Conservation (phyloP, 2,888 invertebrate genomes). For the Zhuqinia jingwanae region DNA sequence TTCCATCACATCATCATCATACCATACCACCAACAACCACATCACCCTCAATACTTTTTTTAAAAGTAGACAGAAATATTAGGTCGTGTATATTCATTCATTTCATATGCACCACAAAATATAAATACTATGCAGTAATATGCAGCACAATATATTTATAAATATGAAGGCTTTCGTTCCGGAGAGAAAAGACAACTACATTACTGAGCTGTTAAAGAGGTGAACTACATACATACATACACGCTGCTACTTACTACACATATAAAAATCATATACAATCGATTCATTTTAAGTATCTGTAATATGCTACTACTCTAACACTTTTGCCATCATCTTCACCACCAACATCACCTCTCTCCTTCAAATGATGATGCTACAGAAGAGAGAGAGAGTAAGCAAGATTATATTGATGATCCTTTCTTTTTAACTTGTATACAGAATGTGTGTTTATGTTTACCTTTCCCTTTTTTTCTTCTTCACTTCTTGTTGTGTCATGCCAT, state of each 20-base stretch:
- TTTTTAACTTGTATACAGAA: constrained; percentile 12
- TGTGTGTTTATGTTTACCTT: constrained; percentile 45
- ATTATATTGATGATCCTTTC: constrained; percentile 23
- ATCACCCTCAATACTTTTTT: neutral
- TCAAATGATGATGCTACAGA: constrained; percentile 9
- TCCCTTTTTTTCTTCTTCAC: constrained; percentile 11
- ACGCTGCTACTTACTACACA: too few species aligned
- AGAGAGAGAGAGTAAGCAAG: neutral
- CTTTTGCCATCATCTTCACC: constrained; percentile 27
- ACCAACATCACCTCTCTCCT: too few species aligned
- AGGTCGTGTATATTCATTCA: neutral
- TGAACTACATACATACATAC: too few species aligned
- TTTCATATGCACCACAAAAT: neutral
- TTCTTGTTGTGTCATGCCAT: neutral
- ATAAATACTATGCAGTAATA: too few species aligned
- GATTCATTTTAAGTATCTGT: too few species aligned
- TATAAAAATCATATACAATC: too few species aligned
- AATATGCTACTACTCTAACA: neutral
- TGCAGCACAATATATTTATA: neutral
- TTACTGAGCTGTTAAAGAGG: too few species aligned
- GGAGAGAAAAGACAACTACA: neutral
- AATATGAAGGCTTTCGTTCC: neutral
- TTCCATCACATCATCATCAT: too few species aligned
- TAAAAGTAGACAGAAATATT: constrained; percentile 11
- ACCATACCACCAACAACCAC: too few species aligned